Base-by-base conservation (phyloP, 1,140 invertebrate species). In the Sminthurides bifidus region DNA sequence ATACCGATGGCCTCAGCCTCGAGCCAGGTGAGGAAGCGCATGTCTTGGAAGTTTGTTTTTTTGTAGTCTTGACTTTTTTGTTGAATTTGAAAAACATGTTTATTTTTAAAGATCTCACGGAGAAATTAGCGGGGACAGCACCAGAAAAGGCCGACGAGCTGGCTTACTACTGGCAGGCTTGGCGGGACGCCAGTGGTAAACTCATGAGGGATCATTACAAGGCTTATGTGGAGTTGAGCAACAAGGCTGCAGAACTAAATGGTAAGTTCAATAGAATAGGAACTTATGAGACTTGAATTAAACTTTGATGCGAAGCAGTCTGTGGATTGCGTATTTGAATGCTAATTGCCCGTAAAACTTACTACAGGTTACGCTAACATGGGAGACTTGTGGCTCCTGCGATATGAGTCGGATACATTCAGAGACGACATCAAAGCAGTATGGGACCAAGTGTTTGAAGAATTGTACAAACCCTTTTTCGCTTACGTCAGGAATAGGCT, bases 381-480 rank as follows among this genome's bases (percentile, higher is more conserved):
- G 30, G 53, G 58, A 17, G 48, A 49, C n/a, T 60, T 45, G 48
- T 90, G 87, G 85, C 82, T 81, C 71, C 82, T 84, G 66, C 82
- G 82, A 0, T 91, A 88, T 61, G 87, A 91, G 66, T 55, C 54
- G 14, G 24, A 46, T 26, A 49, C 46, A 29, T 60, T 60, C 35
- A 26, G 35, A 40, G 43, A 48, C 17, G 52, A 60, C 62, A 69
- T 91, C 19, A 84, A 87, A 52, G 78, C 81, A 49, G 79, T 88
- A 23, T 92, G 87, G 84, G 77, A 84, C 59, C 78, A 83, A 70
- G 58, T 67, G 15, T 78, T 93, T 14, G 79, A 80, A 44, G 90
- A 90, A 0, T 71, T 95, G 0, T 95, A 95, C 67, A 81, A 89
- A 58, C 77, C 87, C 52, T 71, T 96, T 1, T 91, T 95, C 65